Conservation (phyloP, 1,140 invertebrate genomes). For the Octopus bimaculoides region DNA sequence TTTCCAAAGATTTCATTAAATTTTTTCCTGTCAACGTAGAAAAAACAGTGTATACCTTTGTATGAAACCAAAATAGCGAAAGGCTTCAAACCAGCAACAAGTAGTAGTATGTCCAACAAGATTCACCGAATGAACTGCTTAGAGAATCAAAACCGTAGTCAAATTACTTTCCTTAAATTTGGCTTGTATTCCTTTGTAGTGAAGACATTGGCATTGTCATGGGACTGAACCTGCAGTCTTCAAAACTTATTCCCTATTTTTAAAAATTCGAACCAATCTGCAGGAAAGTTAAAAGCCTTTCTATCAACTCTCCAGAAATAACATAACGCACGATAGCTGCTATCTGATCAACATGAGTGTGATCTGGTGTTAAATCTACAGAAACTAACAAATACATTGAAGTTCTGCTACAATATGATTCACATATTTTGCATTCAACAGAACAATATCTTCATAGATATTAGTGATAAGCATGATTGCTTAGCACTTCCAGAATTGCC, state of each 20-base stretch:
- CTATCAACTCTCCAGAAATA: neutral
- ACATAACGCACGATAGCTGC: neutral
- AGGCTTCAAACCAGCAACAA: too few relatives aligned
- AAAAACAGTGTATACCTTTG: too few relatives aligned
- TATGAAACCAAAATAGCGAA: too few relatives aligned
- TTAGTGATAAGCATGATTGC: constrained; percentile 6
- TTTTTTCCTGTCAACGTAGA: neutral
- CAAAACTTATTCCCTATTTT: too few relatives aligned
- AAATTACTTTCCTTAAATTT: too few relatives aligned
- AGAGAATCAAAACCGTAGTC: too few relatives aligned
- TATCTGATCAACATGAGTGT: neutral
- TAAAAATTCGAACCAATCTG: neutral
- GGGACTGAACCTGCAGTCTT: too few relatives aligned
- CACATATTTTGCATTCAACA: constrained; percentile 10
- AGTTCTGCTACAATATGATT: neutral
- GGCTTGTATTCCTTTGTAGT: too few relatives aligned
- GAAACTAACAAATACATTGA: constrained; percentile 7
- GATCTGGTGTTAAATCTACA: constrained; percentile 12
- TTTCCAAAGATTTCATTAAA: constrained; percentile 2
- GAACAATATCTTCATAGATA: constrained; percentile 12
- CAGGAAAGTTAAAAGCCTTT: constrained; percentile 14
- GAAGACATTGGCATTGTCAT: too few relatives aligned
- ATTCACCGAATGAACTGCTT: too few relatives aligned
- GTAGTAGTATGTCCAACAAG: too few relatives aligned
- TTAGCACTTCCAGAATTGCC: constrained; percentile 11